Evolutionary conservation across 2,113 vertebrate genomes (phyloP).

Genomic region (Dicrurus megarhynchus): DNA sequence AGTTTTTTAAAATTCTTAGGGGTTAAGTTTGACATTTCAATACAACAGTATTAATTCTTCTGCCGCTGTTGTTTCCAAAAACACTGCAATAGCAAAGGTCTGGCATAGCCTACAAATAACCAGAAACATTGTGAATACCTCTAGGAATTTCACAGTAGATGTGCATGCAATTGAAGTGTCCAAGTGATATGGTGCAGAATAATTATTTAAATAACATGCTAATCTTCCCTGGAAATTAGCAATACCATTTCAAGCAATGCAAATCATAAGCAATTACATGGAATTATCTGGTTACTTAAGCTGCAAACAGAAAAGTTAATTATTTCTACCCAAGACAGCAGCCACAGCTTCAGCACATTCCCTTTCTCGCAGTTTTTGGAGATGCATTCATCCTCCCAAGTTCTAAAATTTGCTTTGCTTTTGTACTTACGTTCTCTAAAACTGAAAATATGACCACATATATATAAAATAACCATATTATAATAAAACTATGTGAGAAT

Average conservation of each 20-base stretch:
- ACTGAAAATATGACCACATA: not conserved
- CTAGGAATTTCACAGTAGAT: slow-evolving; percentile 44
- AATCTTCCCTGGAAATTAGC: slow-evolving; percentile 54
- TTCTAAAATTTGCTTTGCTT: not conserved
- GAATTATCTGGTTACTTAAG: slow-evolving; percentile 50
- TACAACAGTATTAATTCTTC: not conserved
- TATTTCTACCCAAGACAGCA: slow-evolving; percentile 8
- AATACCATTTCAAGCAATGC: slow-evolving; percentile 37
- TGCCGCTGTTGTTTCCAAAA: not conserved
- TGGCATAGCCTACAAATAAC: not conserved
- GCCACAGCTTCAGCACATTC: not conserved
- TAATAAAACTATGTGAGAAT: not conserved
- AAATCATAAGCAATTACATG: slow-evolving; percentile 48
- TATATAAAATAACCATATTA: not conserved
- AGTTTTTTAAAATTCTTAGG: not conserved
- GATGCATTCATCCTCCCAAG: not conserved
- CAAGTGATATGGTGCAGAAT: slow-evolving; percentile 21
- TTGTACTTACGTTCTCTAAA: not conserved
- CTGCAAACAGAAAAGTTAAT: slow-evolving; percentile 19
- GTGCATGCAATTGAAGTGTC: not conserved
- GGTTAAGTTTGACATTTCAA: not conserved
- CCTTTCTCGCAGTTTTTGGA: not conserved
- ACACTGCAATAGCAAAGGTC: not conserved
- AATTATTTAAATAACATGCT: slow-evolving; percentile 59
- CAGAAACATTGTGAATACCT: not conserved